Conservation (phyloP, 2,888 invertebrate genomes). For the Ormyrus pomaceus region DNA sequence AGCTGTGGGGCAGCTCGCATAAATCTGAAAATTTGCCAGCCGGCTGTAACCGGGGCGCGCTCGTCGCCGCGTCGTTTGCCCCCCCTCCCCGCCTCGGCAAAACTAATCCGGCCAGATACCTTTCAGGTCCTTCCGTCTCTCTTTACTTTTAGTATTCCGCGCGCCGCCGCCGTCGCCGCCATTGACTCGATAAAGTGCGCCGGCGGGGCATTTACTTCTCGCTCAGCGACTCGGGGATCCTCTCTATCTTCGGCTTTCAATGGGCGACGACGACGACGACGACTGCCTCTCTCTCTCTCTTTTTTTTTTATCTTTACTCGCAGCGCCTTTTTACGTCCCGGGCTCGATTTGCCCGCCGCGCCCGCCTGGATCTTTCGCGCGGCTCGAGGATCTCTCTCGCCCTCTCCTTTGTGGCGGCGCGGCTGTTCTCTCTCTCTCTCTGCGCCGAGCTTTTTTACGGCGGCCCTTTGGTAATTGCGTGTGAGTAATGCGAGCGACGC, state of each 20-base stretch:
- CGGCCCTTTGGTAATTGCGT: slow-evolving; percentile 30
- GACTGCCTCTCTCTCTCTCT: slow-evolving; percentile 1
- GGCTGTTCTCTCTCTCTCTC: slow-evolving; percentile 20
- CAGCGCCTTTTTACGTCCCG: slow-evolving; percentile 29
- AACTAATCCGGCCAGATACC: slow-evolving; percentile 51
- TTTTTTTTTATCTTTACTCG: slow-evolving; percentile 21
- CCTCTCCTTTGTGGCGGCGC: slow-evolving; percentile 34
- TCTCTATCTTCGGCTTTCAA: slow-evolving; percentile 21
- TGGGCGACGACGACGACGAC: neutral
- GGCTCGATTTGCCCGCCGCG: slow-evolving; percentile 42
- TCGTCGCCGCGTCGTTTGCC: neutral
- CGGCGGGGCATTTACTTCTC: too few species aligned
- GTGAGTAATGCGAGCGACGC: too few species aligned
- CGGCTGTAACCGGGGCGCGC: too few species aligned
- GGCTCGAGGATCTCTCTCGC: neutral
- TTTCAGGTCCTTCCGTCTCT: slow-evolving; percentile 5
- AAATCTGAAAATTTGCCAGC: neutral
- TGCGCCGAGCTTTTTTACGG: slow-evolving; percentile 30
- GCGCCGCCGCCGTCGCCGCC: neutral
- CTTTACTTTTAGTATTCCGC: slow-evolving; percentile 23
- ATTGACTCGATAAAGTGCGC: too few species aligned
- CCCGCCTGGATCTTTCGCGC: neutral
- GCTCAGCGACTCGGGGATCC: too few species aligned
- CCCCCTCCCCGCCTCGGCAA: slow-evolving; percentile 44
- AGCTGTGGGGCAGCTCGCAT: neutral